Percentiles rank a stretch among this genome's conserved stretches.
Evolutionary conservation across 2,888 invertebrate genomes (phyloP).

Genomic region (Eretmocerus hayati): DNA sequence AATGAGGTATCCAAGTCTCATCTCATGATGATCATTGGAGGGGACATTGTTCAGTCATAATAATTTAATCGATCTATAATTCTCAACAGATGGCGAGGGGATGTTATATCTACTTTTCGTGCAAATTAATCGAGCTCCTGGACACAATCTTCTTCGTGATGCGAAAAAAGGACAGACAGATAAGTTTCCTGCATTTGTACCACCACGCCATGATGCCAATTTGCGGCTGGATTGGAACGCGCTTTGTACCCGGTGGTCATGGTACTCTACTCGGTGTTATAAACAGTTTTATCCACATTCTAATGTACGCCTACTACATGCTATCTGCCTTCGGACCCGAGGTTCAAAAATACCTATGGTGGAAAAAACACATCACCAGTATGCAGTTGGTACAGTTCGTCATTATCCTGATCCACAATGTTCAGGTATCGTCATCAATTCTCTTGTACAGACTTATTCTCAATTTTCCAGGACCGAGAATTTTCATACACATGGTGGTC

Average conservation of each 20-base stretch:
- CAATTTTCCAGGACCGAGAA: too few species aligned
- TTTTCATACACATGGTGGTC: too few species aligned
- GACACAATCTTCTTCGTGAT: conserved; percentile 85
- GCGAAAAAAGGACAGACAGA: conserved; percentile 82
- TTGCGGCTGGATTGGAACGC: conserved; percentile 72
- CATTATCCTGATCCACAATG: conserved; percentile 67
- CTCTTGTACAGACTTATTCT: too few species aligned
- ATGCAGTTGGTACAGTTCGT: conserved; percentile 81
- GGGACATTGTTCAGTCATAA: too few species aligned
- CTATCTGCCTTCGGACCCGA: conserved; percentile 81
- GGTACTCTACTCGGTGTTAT: conserved; percentile 79
- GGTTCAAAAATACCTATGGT: conserved; percentile 87
- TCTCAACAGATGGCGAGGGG: conserved; percentile 46
- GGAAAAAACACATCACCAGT: conserved; percentile 86
- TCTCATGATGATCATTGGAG: too few species aligned
- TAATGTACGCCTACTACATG: conserved; percentile 90
- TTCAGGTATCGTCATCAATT: too few species aligned
- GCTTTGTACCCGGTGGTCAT: conserved; percentile 79
- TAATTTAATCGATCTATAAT: too few species aligned
- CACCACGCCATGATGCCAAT: conserved; percentile 80
- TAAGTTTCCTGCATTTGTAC: conserved; percentile 82
- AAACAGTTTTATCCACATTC: conserved; percentile 82
- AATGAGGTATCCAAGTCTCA: too few species aligned
- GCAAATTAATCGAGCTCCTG: conserved; percentile 69
- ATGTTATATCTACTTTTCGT: conserved; percentile 62